Percentiles rank a stretch among this genome's conserved stretches.
phyloP scores from a whole-genome alignment of 2,797 vertebrate species.

The Parauchenoglanis punctatus region DNA sequence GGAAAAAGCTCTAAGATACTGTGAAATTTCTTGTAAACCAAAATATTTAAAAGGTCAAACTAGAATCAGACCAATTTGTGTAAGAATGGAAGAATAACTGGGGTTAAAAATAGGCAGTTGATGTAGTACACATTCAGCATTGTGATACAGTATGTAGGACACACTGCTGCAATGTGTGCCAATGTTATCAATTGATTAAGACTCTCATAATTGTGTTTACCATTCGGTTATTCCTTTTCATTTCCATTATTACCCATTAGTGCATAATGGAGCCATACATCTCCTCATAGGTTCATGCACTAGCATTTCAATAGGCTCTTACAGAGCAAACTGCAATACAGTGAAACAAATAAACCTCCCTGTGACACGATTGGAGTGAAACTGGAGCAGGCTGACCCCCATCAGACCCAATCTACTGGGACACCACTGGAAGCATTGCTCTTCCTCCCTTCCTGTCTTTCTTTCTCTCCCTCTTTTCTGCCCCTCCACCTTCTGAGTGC shows the following conservation, averaged over 20 bases:
- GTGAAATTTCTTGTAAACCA: background rate
- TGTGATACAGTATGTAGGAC: background rate
- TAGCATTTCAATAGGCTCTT: constrained; percentile 25
- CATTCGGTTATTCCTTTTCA: background rate
- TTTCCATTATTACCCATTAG: constrained; percentile 9
- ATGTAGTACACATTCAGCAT: background rate
- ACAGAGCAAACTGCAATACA: constrained; percentile 26
- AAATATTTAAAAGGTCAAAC: background rate
- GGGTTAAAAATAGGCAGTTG: background rate
- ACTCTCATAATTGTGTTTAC: background rate
- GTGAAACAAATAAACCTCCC: constrained; percentile 30
- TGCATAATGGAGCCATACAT: background rate
- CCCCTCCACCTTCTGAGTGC: constrained; percentile 46
- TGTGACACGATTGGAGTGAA: constrained; percentile 45
- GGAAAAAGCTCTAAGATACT: background rate
- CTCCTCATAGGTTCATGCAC: background rate
- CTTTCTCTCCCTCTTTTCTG: constrained; percentile 53
- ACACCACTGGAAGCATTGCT: constrained; percentile 48
- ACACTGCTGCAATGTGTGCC: background rate
- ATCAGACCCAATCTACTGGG: constrained; percentile 50
- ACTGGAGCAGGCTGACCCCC: constrained; percentile 50
- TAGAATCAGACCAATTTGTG: background rate
- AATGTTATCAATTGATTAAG: background rate
- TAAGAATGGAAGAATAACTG: background rate
- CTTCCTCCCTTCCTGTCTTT: constrained; percentile 56